A percentile compares a stretch with the other conserved stretches of the same genome.
These are phyloP conservation scores for Lepetodrilus schrolli DNA, from an alignment of 2,888 invertebrate species.

Conservation along the genomic window DNA sequence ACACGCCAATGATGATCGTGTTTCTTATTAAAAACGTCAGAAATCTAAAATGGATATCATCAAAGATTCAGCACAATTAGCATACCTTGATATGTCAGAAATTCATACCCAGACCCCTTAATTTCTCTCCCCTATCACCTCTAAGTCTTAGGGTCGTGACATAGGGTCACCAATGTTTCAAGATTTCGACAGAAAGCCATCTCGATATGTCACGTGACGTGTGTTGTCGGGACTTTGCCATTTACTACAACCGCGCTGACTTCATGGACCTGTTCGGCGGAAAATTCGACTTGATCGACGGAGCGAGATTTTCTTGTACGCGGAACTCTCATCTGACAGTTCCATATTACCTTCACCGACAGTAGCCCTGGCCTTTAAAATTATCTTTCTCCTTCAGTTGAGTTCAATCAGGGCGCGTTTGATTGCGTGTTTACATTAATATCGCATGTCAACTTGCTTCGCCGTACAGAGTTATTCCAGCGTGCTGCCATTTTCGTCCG, in stretches of 20 bases:
- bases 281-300: conserved; percentile 29
- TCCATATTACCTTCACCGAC: conserved; percentile 26
- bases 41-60: too few relatives aligned
- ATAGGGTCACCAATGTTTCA: neutral
- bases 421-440: conserved; percentile 44
- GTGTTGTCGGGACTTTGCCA: neutral
- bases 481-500: neutral
- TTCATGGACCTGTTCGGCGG: conserved; percentile 26
- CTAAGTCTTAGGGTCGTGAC: conserved; percentile 3
- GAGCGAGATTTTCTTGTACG: conserved; percentile 23
- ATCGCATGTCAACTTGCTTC: conserved; percentile 38
- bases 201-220: too few relatives aligned
- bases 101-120: neutral
- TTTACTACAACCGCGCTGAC: neutral
- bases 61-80: too few relatives aligned
- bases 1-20: too few relatives aligned
- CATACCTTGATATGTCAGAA: neutral
- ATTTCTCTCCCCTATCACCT: neutral
- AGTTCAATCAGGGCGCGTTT: conserved; percentile 40
- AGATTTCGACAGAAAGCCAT: neutral
- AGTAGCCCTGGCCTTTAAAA: conserved; percentile 29
- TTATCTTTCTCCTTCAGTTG: conserved; percentile 42
- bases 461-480: conserved; percentile 3
- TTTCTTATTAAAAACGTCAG: too few relatives aligned
- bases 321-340: conserved; percentile 27